Base-by-base conservation (phyloP, 2,888 invertebrate species). In the Rhodophaea formosa region DNA sequence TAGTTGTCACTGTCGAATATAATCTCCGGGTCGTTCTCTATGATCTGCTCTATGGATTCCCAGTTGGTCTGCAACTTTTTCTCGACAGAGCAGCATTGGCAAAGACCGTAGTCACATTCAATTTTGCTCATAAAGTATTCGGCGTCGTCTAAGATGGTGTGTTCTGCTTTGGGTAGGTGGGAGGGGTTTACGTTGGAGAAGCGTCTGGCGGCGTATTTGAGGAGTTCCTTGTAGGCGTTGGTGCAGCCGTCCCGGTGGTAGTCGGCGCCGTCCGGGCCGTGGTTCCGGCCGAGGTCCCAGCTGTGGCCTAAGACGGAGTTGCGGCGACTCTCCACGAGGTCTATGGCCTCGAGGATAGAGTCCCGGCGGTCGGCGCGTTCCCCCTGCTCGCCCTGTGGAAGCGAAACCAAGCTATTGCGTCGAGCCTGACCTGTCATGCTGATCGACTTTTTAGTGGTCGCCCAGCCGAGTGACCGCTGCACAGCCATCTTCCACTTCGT, bases 401-500 rank as follows among this genome's bases (percentile, higher is more conserved):
- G n/a, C 58, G 59, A 53, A 52, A 69, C 65, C 68, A 82, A 76
- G 79, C 87, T 89, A 82, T 80, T 82, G 77, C 87, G 69, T 81
- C 79, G 84, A 57, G 67, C 71, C 89, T 92, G 94, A 95, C 95
- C 95, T 93, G 96, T 96, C 95, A 96, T 96, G 47, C 93, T 91
- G 68, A 92, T 87, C 8, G 95, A 94, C 82, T 94, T 95, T 79
- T 95, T 95, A 6, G 93, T 92, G 0, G 94, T 92, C 16, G 95
- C 96, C 98, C 98, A 98, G 62, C 97, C 96, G 69, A 98, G 93
- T 42, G 97, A 96, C 32, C 98, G 93, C 74, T 97, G 95, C 1
- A 99, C 97, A 0, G 98, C 98, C 94, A 96, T 96, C 87, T 97
- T 98, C 98, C 98, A 98, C 85, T 96, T 96, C 7, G 94, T 95